Percentiles rank a stretch among this genome's conserved stretches.
Evolutionary conservation across 2,113 vertebrate genomes (phyloP).

Genomic region (Rattus norvegicus): DNA sequence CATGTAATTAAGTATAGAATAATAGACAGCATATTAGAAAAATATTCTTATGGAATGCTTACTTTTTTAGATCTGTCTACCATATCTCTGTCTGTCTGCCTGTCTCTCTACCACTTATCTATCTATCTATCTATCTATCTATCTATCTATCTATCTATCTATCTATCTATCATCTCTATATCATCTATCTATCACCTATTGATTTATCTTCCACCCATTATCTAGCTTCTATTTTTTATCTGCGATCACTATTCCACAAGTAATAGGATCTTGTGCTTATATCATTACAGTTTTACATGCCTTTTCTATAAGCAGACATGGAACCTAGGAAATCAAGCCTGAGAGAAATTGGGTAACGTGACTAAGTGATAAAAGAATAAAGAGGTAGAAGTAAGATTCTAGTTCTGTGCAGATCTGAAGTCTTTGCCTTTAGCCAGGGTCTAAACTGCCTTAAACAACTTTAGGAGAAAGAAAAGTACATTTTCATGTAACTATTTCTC

Average conservation of each 20-base stretch:
- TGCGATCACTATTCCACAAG: neutral
- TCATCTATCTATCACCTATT: neutral
- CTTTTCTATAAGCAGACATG: neutral
- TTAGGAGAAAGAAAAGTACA: conserved; percentile 20
- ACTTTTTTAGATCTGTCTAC: neutral
- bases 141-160: neutral
- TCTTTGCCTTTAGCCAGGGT: neutral
- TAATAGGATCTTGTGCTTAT: neutral
- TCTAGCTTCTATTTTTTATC: neutral
- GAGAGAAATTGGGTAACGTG: conserved; percentile 21
- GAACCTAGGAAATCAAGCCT: neutral
- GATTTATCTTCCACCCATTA: neutral
- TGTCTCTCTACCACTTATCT: neutral
- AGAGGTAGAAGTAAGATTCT: conserved; percentile 17
- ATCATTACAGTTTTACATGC: neutral
- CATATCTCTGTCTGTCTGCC: neutral
- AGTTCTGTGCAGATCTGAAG: neutral
- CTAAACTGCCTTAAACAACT: neutral
- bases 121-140: neutral
- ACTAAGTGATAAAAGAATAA: neutral
- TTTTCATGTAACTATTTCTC: neutral
- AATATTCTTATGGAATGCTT: neutral
- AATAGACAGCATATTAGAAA: neutral
- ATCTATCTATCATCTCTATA: neutral
- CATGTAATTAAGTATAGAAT: neutral